These are phyloP conservation scores for Heliconius erato DNA, from an alignment of 2,888 invertebrate genomes.

Conservation along the genomic window DNA sequence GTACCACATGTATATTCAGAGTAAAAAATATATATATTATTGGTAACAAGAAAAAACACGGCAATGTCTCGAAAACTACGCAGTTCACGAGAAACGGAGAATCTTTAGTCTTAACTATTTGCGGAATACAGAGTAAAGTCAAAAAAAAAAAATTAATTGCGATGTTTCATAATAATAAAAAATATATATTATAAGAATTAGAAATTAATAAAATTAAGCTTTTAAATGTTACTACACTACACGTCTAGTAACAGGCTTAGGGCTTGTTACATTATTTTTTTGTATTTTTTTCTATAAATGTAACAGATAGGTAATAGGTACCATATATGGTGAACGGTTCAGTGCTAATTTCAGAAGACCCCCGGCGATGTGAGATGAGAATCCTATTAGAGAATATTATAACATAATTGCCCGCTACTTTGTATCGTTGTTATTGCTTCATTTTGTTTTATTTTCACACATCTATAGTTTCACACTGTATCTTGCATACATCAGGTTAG, in stretches of 20 bases:
- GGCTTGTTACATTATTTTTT: background rate
- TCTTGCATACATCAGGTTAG: background rate
- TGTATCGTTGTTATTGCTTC: constrained; percentile 1
- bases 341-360: constrained; percentile 15
- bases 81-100: too few species aligned
- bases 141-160: background rate
- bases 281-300: background rate
- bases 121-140: too few species aligned
- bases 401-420: constrained; percentile 22
- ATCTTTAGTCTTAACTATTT: too few species aligned
- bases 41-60: too few species aligned
- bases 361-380: constrained; percentile 20
- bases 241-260: background rate
- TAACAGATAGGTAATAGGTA: background rate
- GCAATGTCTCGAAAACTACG: too few species aligned
- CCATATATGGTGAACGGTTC: background rate
- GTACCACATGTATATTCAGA: too few species aligned
- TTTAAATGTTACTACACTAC: too few species aligned
- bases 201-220: too few species aligned
- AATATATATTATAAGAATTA: background rate
- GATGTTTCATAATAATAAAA: background rate
- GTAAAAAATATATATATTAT: too few species aligned
- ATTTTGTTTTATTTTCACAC: background rate
- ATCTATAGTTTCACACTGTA: background rate
- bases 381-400: constrained; percentile 5